Evolutionary conservation across 2,888 invertebrate genomes (phyloP), one percentile per base, ranked within the genome.

Genomic region (Argynnis bischoffii): DNA sequence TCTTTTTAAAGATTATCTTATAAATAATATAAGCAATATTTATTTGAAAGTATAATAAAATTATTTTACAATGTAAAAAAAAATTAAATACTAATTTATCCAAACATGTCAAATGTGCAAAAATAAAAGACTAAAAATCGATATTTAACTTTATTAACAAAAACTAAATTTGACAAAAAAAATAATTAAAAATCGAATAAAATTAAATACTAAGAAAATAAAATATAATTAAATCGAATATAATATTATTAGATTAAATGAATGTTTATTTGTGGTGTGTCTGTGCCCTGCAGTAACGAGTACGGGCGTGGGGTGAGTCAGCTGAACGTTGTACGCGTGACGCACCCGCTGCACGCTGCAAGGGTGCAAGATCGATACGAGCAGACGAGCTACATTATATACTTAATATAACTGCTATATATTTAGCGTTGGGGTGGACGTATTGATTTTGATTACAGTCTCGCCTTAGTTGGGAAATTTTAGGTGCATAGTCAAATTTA

Each of bases 301-400:
- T 68, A 72, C 35, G 70, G 75, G 75, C 66, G 73, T 64, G 74
- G 72, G 69, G 69, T 74, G 76, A 77, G 68, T 77, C 74, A 72
- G 67, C 56, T 69, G 72, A 69, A 72, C 63, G 64, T 69, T 66
- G 72, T 69, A 72, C 64, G 65, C 69, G 56, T 67, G 72, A 65
- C 69, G 65, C 69, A 69, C 57, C 70, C 48, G 63, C 57, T 51
- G 67, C 55, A 53, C 63, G 64, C 66, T 67, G 72, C 71, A 67
- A 71, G 76, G 78, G 76, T 70, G 72, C 71, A 69, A 15, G 74
- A 76, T 78, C 78, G 69, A 78, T 78, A 78, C 74, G 59, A 60
- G 72, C 78, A 78, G 78, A 78, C 66, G 66, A 66, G 60, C 47
- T 55, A 61, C 55, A 66, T 50, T 61, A 59, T 70, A 63, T 70